phyloP scores from a whole-genome alignment of 2,888 invertebrate genomes.

The Adela reaumurella region DNA sequence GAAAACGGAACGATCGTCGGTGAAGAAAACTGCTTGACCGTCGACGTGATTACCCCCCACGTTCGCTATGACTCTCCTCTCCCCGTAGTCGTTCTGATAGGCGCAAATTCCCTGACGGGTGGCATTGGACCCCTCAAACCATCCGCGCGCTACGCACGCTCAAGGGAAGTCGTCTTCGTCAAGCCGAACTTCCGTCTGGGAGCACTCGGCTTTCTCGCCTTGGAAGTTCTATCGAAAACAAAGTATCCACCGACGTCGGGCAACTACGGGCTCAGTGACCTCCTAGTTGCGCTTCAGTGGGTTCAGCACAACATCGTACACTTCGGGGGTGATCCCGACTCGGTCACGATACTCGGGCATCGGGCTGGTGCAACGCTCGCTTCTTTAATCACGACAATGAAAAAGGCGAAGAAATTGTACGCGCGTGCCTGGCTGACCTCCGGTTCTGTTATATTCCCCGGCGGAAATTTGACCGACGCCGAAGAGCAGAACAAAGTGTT shows the following conservation, averaged over 20 bases:
- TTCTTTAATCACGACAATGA: constrained; percentile 65
- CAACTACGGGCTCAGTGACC: constrained; percentile 82
- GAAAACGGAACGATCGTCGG: constrained; percentile 65
- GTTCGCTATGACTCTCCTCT: constrained; percentile 74
- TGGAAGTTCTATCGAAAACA: constrained; percentile 64
- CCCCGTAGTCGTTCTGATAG: constrained; percentile 80
- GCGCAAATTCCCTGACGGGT: constrained; percentile 74
- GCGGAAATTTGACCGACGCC: constrained; percentile 56
- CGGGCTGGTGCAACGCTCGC: constrained; percentile 82
- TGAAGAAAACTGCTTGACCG: constrained; percentile 75
- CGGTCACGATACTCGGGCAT: constrained; percentile 81
- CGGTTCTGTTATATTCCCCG: constrained; percentile 70
- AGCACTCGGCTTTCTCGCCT: constrained; percentile 76
- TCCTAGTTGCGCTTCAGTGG: constrained; percentile 75
- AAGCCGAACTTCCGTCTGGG: constrained; percentile 81
- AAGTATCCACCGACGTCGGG: constrained; percentile 75
- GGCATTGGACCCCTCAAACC: constrained; percentile 73
- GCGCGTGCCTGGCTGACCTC: constrained; percentile 78
- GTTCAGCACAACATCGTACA: constrained; percentile 75
- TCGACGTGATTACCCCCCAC: constrained; percentile 80
- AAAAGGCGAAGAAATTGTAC: constrained; percentile 63
- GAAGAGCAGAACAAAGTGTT: constrained; percentile 61
- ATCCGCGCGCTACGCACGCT: constrained; percentile 70
- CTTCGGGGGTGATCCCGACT: constrained; percentile 76
- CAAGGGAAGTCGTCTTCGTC: constrained; percentile 80